Base-by-base conservation (phyloP, 2,797 vertebrate genomes). In the Ibycter americanus region DNA sequence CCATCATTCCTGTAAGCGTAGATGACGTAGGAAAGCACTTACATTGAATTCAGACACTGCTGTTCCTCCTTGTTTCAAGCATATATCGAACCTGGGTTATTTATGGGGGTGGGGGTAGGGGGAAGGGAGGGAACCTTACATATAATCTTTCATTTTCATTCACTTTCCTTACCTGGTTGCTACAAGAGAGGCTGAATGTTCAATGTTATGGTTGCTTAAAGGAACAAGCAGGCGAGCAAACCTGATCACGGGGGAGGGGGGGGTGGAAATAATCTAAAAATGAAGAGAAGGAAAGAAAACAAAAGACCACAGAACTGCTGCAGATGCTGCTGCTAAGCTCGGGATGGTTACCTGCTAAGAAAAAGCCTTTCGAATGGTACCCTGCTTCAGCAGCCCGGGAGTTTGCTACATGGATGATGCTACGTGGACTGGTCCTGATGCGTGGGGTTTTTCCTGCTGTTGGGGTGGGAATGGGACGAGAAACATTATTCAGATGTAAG, bases 401-500 rank as follows among this genome's bases (percentile, higher is more conserved):
- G 70, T 76, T 91, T 95, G 94, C 95, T 90, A 81, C 95, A 9
- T 59, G 95, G 96, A 83, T 89, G 96, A 97, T 93, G 73, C 90
- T 71, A 81, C 80, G 9, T 91, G 96, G 96, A 98, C 95, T 91
- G 97, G 95, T 97, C 97, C 97, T 90, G 98, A 99, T 96, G 98
- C 98, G 98, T 98, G 98, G 98, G 98, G 98, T 98, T 98, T 98
- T 99, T 99, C 98, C 98, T 96, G 96, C 95, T 95, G 63, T 94
- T 94, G 87, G 83, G 97, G 90, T 93, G 90, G 96, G 96, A 97
- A 71, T 17, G 96, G 97, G 90, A 85, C 27, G 25, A 97, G 96
- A 95, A 99, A 98, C 98, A 98, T 98, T 98, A 98, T 98, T 98
- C 98, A 98, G 98, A 98, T 98, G 93, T 98, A 98, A 99, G 98